Evolutionary conservation across 2,113 vertebrate species (phyloP), one percentile per base, ranked within the genome.

Genomic region (Semicossyphus pulcher): DNA sequence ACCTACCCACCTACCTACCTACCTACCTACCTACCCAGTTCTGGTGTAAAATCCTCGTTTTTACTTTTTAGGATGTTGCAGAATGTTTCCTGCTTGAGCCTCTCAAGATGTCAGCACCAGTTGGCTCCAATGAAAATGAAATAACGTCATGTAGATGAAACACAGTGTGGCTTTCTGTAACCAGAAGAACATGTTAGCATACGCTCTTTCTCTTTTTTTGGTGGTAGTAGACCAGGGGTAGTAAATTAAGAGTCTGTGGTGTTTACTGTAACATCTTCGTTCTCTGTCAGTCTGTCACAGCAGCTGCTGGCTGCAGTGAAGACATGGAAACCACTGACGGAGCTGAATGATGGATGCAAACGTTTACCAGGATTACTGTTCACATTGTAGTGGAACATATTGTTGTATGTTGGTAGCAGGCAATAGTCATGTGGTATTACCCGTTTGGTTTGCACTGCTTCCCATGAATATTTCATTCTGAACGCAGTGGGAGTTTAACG

Each of bases 241-340:
- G 58, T 2, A 21, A 39, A 41, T 51, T 25, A n/a, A 44, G 34
- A 23, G 26, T 44, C 25, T 31, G 5, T 23, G 4, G 4, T 41
- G 54, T 29, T 51, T n/a, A 4, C 16, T 59, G 57, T 36, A 34
- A 39, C 16, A 12, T 60, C 9, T 56, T 49, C 26, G 16, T 49
- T 36, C 28, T 29, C 36, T 45, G 41, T 7, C 7, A 10, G 20
- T 23, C 16, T 26, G 47, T 21, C 52, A 15, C 20, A 42, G 23
- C 47, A 32, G n/a, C 62, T 62, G 20, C 44, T n/a, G 7, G 20
- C 23, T 7, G 4, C 10, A 20, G 10, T 7, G 9, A 7, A 5
- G 23, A 52, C 15, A 20, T 14, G 10, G 21, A 72, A 72, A 71
- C 32, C 32, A 5, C 58, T 3, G 54, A 32, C n/a, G n/a, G n/a